Conservation (phyloP, 2,888 invertebrate genomes). For the Folsomia manolachei region DNA sequence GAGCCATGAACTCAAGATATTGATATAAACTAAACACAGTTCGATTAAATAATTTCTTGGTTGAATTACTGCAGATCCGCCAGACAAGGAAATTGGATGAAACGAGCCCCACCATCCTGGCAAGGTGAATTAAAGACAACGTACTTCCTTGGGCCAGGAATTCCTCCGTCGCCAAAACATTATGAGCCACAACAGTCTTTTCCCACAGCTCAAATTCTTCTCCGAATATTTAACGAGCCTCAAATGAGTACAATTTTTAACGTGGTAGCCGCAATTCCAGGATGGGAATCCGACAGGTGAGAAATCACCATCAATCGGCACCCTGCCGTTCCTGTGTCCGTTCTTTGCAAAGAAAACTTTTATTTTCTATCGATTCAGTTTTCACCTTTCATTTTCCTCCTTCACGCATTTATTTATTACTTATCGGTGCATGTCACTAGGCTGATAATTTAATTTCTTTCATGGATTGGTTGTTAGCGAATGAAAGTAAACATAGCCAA, state of each 20-base stretch:
- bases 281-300: constrained; percentile 50
- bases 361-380: background rate
- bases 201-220: constrained; percentile 29
- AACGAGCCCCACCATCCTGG: constrained; percentile 41
- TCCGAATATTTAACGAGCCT: constrained; percentile 48
- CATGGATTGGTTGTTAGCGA: no score
- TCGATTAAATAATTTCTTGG: background rate
- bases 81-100: constrained; percentile 35
- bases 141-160: constrained; percentile 39
- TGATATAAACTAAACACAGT: background rate
- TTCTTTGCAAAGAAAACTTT: constrained; percentile 16
- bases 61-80: constrained; percentile 30
- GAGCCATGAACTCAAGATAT: no score
- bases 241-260: constrained; percentile 45
- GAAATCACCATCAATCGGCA: constrained; percentile 28
- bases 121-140: constrained; percentile 42
- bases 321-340: constrained; percentile 29
- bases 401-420: no score
- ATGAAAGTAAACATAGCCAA: no score
- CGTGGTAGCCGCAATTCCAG: constrained; percentile 50
- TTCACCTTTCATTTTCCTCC: constrained; percentile 10
- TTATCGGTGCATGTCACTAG: no score
- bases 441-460: no score
- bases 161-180: background rate
- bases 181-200: background rate